Percentiles rank a stretch among this genome's conserved stretches.
phyloP scores from a whole-genome alignment of 2,113 vertebrate species.

The Heloderma charlesbogerti region DNA sequence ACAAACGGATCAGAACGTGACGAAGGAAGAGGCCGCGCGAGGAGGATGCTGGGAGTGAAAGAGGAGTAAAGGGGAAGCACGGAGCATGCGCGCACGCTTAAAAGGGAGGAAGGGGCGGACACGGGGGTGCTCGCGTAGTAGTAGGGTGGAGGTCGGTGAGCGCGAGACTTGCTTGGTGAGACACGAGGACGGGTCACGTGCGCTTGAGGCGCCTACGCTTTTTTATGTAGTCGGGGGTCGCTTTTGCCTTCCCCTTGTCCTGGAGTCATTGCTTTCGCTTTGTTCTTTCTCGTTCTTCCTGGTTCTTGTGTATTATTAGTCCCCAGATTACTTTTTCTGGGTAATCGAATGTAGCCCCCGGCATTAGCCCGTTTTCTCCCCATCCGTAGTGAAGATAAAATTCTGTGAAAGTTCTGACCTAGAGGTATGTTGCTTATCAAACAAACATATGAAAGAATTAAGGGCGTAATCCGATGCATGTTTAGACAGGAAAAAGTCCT shows the following conservation, averaged over 20 bases:
- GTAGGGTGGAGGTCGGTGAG: not conserved
- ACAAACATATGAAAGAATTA: not conserved
- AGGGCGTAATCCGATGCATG: no score
- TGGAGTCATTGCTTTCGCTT: not conserved
- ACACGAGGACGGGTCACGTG: not conserved
- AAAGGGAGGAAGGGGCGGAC: no score
- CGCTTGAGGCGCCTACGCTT: not conserved
- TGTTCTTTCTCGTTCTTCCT: not conserved
- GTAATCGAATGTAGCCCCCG: not conserved
- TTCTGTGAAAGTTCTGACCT: not conserved
- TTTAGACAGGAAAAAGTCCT: no score
- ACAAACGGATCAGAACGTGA: not conserved
- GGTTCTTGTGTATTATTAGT: not conserved
- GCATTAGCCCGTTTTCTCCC: not conserved
- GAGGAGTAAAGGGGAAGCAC: no score
- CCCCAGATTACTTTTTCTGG: not conserved
- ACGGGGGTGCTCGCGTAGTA: no score
- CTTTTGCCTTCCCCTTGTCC: not conserved
- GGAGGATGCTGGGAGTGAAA: conserved; percentile 1
- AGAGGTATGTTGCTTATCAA: not conserved
- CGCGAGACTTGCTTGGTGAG: not conserved
- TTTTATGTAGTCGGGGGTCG: not conserved
- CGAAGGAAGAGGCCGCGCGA: not conserved
- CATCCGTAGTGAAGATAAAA: not conserved
- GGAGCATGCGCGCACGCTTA: not conserved